Evolutionary conservation across 2,888 invertebrate genomes (phyloP).

Genomic region (Eupeodes luniger): DNA sequence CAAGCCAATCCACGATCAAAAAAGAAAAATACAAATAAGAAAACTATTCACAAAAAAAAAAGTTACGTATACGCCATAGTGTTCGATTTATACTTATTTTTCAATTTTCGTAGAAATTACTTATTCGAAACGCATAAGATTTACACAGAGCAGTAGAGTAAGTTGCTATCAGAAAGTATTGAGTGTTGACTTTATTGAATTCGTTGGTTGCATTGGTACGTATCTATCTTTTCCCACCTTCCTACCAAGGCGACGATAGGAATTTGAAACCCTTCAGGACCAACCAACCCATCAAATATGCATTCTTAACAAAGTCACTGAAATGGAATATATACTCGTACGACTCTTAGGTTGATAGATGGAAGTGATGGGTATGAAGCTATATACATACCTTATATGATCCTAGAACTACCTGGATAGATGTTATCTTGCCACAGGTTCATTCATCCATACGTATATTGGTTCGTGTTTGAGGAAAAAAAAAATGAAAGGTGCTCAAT

Average conservation of each 20-base stretch:
- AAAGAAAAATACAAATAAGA: background rate
- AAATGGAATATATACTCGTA: constrained; percentile 56
- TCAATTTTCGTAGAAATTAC: constrained; percentile 56
- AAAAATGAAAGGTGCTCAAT: constrained; percentile 18
- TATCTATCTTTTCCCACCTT: too few species aligned
- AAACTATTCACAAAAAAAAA: background rate
- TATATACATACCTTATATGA: too few species aligned
- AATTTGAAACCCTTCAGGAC: background rate
- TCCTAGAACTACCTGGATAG: background rate
- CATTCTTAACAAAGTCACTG: constrained; percentile 62
- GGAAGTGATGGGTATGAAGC: background rate
- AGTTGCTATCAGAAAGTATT: constrained; percentile 34
- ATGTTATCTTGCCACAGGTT: constrained; percentile 21
- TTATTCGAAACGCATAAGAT: constrained; percentile 56
- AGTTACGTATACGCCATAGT: constrained; percentile 30
- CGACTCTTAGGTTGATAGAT: background rate
- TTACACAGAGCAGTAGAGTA: constrained; percentile 7
- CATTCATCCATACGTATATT: constrained; percentile 2
- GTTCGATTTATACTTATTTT: background rate
- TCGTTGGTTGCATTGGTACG: constrained; percentile 15
- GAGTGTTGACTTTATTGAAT: constrained; percentile 70
- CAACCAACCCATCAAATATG: constrained; percentile 61
- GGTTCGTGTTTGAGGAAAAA: constrained; percentile 21
- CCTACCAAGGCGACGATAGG: background rate
- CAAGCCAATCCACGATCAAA: background rate